Conservation (phyloP, 2,888 invertebrate genomes). For the Acronicta leporina region DNA sequence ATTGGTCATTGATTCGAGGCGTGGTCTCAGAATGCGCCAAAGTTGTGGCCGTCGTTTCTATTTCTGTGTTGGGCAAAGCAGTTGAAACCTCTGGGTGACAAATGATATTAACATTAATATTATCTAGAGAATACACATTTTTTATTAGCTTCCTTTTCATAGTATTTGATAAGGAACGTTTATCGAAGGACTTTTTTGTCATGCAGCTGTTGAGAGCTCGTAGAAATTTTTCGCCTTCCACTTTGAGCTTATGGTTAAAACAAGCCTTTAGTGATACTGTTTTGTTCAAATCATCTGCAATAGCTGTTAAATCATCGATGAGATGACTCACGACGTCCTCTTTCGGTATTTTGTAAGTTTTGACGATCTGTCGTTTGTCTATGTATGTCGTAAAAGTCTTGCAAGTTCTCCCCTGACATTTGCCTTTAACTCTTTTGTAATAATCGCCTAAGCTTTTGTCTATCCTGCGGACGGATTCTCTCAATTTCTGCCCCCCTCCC, state of each 20-base stretch:
- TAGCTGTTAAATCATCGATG: constrained; percentile 44
- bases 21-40: background rate
- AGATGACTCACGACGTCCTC: constrained; percentile 36
- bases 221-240: constrained; percentile 54
- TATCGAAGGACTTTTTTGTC: constrained; percentile 26
- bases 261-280: constrained; percentile 47
- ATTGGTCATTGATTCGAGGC: background rate
- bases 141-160: constrained; percentile 46
- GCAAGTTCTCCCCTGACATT: constrained; percentile 75
- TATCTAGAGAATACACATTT: constrained; percentile 72
- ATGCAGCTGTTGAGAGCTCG: constrained; percentile 56
- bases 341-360: constrained; percentile 26
- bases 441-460: constrained; percentile 74
- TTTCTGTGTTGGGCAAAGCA: background rate
- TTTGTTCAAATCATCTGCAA: constrained; percentile 61
- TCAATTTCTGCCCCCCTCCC: constrained; percentile 72
- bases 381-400: constrained; percentile 67
- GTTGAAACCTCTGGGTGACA: constrained; percentile 61
- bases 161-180: constrained; percentile 36
- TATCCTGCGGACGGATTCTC: constrained; percentile 72
- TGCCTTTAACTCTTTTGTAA: constrained; percentile 75
- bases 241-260: constrained; percentile 54
- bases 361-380: constrained; percentile 64
- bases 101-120: constrained; percentile 77
- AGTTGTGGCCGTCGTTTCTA: background rate